phyloP scores from a whole-genome alignment of 2,797 vertebrate species.

The Sparidentex hasta region DNA sequence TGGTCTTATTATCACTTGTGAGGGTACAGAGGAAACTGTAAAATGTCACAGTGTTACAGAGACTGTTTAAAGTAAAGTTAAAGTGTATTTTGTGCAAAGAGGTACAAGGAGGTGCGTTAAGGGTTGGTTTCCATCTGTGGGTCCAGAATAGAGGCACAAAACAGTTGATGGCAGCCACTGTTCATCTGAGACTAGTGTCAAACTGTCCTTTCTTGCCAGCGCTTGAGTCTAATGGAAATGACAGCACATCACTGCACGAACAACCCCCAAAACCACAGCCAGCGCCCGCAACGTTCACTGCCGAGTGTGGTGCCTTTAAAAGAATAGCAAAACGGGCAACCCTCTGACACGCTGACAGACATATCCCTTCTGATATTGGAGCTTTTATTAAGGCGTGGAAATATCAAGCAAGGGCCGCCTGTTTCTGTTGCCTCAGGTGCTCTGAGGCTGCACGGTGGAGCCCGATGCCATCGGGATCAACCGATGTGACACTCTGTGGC shows the following conservation, averaged over 20 bases:
- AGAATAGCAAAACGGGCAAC: background rate
- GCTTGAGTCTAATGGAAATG: slow-evolving; percentile 69
- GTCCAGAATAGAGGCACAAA: slow-evolving; percentile 45
- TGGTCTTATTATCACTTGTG: slow-evolving; percentile 24
- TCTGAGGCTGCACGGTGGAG: background rate
- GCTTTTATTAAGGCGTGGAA: slow-evolving; percentile 18
- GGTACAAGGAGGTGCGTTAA: background rate
- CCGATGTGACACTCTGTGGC: slow-evolving; percentile 41
- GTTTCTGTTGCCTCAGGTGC: slow-evolving; percentile 26
- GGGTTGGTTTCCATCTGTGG: slow-evolving; percentile 2
- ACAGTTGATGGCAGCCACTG: slow-evolving; percentile 13
- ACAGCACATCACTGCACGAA: slow-evolving; percentile 57
- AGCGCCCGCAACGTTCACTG: background rate
- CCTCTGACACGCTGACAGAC: slow-evolving; percentile 10
- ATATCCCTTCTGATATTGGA: slow-evolving; percentile 17
- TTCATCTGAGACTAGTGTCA: slow-evolving; percentile 47
- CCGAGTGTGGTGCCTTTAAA: background rate
- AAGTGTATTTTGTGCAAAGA: background rate
- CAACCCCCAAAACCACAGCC: slow-evolving; percentile 13
- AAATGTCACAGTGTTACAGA: slow-evolving; percentile 27
- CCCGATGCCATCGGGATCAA: slow-evolving; percentile 27
- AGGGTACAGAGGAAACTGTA: slow-evolving; percentile 18
- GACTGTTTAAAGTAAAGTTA: slow-evolving; percentile 12
- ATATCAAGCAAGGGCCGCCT: slow-evolving; percentile 25
- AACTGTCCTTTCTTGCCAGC: slow-evolving; percentile 62